Evolutionary conservation across 2,888 invertebrate species (phyloP).

Genomic region (Synanthedon tipuliformis): DNA sequence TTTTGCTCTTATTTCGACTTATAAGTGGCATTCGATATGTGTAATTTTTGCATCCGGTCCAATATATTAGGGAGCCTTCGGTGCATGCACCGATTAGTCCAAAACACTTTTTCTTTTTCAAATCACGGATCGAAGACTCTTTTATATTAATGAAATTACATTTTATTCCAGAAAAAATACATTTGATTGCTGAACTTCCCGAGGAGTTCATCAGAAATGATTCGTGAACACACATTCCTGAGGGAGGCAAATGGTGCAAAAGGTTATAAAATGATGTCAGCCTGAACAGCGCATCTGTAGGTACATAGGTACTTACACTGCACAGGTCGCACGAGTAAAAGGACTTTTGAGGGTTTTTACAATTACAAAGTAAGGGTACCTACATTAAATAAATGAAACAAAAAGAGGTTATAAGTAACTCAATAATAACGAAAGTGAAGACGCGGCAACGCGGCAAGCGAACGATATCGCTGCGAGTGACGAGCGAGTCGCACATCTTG

Average conservation of each 20-base stretch:
- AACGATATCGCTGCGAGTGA: slow-evolving; percentile 2
- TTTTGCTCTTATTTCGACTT: slow-evolving; percentile 61
- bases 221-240: too few relatives aligned
- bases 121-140: background rate
- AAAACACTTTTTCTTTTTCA: background rate
- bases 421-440: slow-evolving; percentile 45
- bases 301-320: too few relatives aligned
- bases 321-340: too few relatives aligned
- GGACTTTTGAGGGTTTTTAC: too few relatives aligned
- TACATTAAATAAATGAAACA: slow-evolving; percentile 15
- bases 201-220: too few relatives aligned
- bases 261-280: too few relatives aligned
- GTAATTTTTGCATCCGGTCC: slow-evolving; percentile 56
- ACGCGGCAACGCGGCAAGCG: slow-evolving; percentile 11
- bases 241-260: too few relatives aligned
- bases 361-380: too few relatives aligned
- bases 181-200: too few relatives aligned
- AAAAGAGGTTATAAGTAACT: slow-evolving; percentile 6
- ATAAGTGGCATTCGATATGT: slow-evolving; percentile 60
- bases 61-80: slow-evolving; percentile 19
- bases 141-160: background rate
- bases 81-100: slow-evolving; percentile 7
- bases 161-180: too few relatives aligned
- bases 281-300: too few relatives aligned
- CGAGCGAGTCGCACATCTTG: slow-evolving; percentile 15